These are phyloP conservation scores for Montipora cactus DNA, from an alignment of 64 coral and sea anemone species.

Conservation along the genomic window DNA sequence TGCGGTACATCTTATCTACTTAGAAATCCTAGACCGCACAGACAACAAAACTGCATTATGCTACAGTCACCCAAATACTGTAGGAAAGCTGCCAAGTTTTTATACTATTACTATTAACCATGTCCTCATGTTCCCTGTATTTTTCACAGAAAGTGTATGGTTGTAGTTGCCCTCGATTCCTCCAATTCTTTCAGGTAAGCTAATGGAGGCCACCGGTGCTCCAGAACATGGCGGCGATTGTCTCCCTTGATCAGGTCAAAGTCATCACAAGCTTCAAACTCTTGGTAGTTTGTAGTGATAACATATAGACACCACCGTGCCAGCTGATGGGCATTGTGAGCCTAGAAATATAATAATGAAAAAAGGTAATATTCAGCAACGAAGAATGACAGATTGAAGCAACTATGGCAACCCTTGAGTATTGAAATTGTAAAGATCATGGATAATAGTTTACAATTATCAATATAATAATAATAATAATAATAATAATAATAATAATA, in stretches of 20 bases:
- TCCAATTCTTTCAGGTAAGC: constrained; percentile 81
- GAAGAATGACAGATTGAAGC: neutral
- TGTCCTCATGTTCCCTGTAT: too few species aligned
- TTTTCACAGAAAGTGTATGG: too few species aligned
- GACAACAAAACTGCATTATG: too few species aligned
- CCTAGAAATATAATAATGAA: constrained; percentile 43
- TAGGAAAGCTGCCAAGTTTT: too few species aligned
- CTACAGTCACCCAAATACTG: too few species aligned
- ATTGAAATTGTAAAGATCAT: too few species aligned
- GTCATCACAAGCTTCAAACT: constrained; percentile 62
- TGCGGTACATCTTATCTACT: too few species aligned
- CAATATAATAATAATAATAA: too few species aligned
- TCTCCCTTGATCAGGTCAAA: constrained; percentile 69
- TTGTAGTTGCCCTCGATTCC: neutral
- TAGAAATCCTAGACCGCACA: too few species aligned
- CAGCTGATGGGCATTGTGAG: constrained; percentile 87
- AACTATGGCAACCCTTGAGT: neutral
- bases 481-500: too few species aligned
- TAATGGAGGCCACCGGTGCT: constrained; percentile 84
- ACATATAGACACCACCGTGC: constrained; percentile 80
- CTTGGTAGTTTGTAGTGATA: constrained; percentile 79
- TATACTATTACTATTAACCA: too few species aligned
- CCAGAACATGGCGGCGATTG: constrained; percentile 58
- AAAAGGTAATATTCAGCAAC: neutral
- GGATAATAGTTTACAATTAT: too few species aligned